Evolutionary conservation across 2,113 vertebrate species (phyloP).

Genomic region (Pachyramphus minor): DNA sequence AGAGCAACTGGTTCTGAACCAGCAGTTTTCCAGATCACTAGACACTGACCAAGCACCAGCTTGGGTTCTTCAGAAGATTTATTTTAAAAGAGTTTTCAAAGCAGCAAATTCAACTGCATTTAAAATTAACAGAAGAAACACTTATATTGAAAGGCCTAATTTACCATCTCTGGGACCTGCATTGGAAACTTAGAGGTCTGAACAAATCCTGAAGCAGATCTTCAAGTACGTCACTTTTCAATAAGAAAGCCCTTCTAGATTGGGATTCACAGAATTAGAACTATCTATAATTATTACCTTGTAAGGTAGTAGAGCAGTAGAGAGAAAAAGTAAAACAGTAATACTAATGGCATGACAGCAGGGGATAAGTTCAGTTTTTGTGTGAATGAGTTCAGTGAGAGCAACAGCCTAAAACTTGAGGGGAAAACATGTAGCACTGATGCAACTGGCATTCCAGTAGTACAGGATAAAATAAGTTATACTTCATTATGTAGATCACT

Average conservation of each 20-base stretch:
- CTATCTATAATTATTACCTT: neutral
- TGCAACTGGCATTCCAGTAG: too few relatives aligned
- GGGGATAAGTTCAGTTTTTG: neutral
- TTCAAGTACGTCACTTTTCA: neutral
- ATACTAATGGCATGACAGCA: neutral
- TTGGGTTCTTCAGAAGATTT: neutral
- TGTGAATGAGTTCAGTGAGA: neutral
- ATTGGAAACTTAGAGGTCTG: neutral
- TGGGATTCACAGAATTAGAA: neutral
- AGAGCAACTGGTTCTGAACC: neutral
- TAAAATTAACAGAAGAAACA: neutral
- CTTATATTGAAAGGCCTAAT: neutral
- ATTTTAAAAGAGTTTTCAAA: neutral
- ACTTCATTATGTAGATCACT: neutral
- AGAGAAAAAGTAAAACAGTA: neutral
- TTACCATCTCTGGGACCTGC: neutral
- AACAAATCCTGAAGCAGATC: neutral
- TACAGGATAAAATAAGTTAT: neutral
- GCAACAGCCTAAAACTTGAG: neutral
- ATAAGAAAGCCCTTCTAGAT: neutral
- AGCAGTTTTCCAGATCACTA: neutral
- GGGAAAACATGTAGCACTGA: neutral
- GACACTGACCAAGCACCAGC: neutral
- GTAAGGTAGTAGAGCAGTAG: neutral
- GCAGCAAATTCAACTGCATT: neutral